These are phyloP conservation scores for cat (Felis catus) DNA, from an alignment of 2,113 vertebrate species.

Conservation along the genomic window F.catus_Fca126_mat1.0 CM031414.1:37873501-37874000, in stretches of 20 bases:
- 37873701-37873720: neutral
- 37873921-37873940: neutral
- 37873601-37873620: neutral
- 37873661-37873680: neutral
- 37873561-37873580: neutral
- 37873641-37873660: neutral
- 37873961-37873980: constrained; percentile 13
- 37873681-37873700: neutral
- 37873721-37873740: neutral
- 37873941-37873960: constrained; percentile 51
- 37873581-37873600: neutral
- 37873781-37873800: constrained; percentile 70
- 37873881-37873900: neutral
- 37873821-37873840: constrained; percentile 62
- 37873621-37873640: neutral
- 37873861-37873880: neutral
- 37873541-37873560: neutral
- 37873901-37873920: neutral
- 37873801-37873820: constrained; percentile 73
- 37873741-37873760: constrained; percentile 38
- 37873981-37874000: neutral
- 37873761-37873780: constrained; percentile 51
- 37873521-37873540: neutral
- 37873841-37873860: constrained; percentile 51
- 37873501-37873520: neutral